Base-by-base conservation (phyloP, 1,140 invertebrate species). In the Bradysia coprophila region DNA sequence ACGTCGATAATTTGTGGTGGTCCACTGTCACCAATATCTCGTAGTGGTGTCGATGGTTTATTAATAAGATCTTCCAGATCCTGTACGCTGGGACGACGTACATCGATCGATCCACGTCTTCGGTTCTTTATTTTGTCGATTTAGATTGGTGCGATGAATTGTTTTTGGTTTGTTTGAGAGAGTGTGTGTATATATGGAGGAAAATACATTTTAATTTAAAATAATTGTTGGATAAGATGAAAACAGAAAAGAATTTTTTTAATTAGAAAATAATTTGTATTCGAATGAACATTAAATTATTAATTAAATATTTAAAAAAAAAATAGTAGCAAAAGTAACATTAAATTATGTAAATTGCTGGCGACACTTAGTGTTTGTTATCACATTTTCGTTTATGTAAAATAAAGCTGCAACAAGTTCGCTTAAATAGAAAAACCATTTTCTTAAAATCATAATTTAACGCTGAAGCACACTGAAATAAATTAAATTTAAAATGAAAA, bases 11-110 rank as follows among this genome's bases (percentile, higher is more conserved):
- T 92, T 40, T 73, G 69, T 21, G 89, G 87, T 46, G 86, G 78
- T 46, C 87, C 85, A 47, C 72, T 72, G 52, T 73, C 66, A 42
- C 87, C 87, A 39, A 75, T 63, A 53, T 80, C 68, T 57, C 76
- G 75, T 24, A 93, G 63, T 21, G 89, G 87, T 43, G 85, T 84
- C n/a, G 85, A 90, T 38, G 86, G 81, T 59, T 89, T 84, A 60
- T 92, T 86, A 56, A 91, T 85, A 46, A 75, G 70, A 58, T 88
- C 86, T 62, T 90, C 86, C 46, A 90, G 66, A 61, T 91, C 88
- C 52, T 84, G 81, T 49, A 90, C 72, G 56, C 85, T 90, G 41
- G 81, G 83, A 51, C 86, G 71, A 55, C 87, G 75, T 28, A 82
- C 71, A 64, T 91, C 86, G 45, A 81, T 72, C 48, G 85, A 89